A percentile compares a stretch with the other conserved stretches of the same genome.
These are phyloP conservation scores for Formica aserva DNA, from an alignment of 2,888 invertebrate species.

Conservation along the genomic window DNA sequence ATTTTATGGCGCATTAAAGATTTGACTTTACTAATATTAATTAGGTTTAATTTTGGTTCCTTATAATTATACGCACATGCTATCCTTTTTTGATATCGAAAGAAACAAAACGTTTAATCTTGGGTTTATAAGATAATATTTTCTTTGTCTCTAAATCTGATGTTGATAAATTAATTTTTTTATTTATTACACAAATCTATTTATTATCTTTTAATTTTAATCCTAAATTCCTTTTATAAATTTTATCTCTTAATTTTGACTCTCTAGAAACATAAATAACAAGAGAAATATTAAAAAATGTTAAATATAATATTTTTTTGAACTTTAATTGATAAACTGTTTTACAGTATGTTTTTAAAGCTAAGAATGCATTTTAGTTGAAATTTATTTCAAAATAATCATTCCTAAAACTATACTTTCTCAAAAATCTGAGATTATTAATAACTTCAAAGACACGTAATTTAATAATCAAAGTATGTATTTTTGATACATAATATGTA, in stretches of 20 bases:
- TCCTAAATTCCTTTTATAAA: neutral
- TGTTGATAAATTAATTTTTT: neutral
- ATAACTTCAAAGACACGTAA: slow-evolving; percentile 1
- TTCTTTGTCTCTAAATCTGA: neutral
- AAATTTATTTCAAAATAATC: neutral
- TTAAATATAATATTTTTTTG: neutral
- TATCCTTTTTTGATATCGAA: neutral
- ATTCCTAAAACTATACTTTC: neutral
- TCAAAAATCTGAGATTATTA: neutral
- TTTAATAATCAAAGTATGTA: neutral
- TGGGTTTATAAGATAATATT: neutral
- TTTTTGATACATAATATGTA: neutral
- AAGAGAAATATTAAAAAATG: neutral
- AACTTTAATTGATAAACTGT: slow-evolving; percentile 2
- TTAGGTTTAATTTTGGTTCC: neutral
- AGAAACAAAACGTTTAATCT: neutral
- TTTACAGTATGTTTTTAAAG: neutral
- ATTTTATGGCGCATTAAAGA: neutral
- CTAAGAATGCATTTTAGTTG: neutral
- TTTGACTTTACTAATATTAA: neutral
- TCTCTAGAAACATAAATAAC: neutral
- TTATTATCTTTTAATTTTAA: neutral
- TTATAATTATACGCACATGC: too few species aligned
- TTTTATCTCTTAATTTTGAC: neutral
- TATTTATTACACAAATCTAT: neutral